These are phyloP conservation scores for Corydoras maculifer DNA, from an alignment of 2,113 vertebrate species.

Conservation along the genomic window DNA sequence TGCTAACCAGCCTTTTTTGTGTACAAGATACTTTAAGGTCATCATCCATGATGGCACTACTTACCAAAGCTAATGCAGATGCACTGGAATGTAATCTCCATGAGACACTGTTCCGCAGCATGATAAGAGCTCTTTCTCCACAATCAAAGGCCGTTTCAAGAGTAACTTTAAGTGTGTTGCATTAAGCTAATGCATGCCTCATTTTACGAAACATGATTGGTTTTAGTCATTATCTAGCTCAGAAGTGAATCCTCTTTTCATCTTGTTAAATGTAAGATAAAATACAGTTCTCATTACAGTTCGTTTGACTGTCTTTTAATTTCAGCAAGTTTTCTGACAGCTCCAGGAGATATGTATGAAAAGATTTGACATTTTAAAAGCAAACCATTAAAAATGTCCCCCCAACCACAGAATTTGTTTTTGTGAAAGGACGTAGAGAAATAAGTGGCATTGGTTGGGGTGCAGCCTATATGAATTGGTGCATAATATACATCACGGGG, in stretches of 20 bases:
- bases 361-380: no score
- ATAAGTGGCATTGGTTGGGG: no score
- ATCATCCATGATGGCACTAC: background rate
- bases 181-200: slow-evolving; percentile 35
- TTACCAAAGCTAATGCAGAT: background rate
- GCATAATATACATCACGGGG: no score
- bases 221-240: slow-evolving; percentile 33
- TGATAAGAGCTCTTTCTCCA: slow-evolving; percentile 11
- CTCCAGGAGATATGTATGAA: background rate
- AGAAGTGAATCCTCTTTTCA: slow-evolving; percentile 33
- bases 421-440: no score
- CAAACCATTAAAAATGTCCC: slow-evolving; percentile 15
- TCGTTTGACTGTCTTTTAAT: slow-evolving; percentile 35
- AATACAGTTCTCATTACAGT: slow-evolving; percentile 35
- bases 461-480: no score
- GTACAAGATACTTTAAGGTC: background rate
- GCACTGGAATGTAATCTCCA: slow-evolving; percentile 17
- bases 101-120: background rate
- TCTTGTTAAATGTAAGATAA: slow-evolving; percentile 24
- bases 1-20: background rate
- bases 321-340: slow-evolving; percentile 29
- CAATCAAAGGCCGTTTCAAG: slow-evolving; percentile 28
- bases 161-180: slow-evolving; percentile 33
- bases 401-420: background rate
- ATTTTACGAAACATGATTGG: slow-evolving; percentile 24